Evolutionary conservation across 2,888 invertebrate genomes (phyloP), one percentile per base, ranked within the genome.

Genomic region (Stegophylla sp.): DNA sequence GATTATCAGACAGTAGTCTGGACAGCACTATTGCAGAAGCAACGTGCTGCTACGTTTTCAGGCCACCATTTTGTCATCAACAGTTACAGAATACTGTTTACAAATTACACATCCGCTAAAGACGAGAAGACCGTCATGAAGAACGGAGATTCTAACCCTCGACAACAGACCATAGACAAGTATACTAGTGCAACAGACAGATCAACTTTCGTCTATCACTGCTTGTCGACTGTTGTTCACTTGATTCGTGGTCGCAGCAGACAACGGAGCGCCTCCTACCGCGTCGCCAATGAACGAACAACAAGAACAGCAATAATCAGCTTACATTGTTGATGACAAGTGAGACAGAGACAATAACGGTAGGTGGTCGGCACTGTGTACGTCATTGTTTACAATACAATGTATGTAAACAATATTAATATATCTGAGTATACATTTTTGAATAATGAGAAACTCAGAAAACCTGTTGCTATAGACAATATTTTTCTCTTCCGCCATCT

Each of bases 301-400:
- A 64, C 43, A 64, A 23, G 45, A 64, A 64, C 45, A 45, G 45
- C 45, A 67, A 67, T 26, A 48, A 48, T 43, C 63, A 64, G 20
- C 34, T 64, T 64, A 41, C 20, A 17, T n/a, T n/a, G n/a, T n/a
- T n/a, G n/a, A n/a, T n/a, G n/a, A n/a, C n/a, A n/a, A n/a, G n/a
- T n/a, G n/a, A n/a, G n/a, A n/a, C n/a, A n/a, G n/a, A n/a, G 63
- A 13, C 15, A 53, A 13, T n/a, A 23, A n/a, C 56, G 15, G 34
- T 51, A 28, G n/a, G 53, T n/a, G 67, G 5, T n/a, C 34, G 34
- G 23, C 20, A 13, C 13, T 17, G 61, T 17, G 61, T 34, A 34
- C 61, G 17, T 34, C 34, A 34, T 34, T 34, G 34, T 34, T 34
- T 34, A 34, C 7, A 34, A 7, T 61, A 28, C 17, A 15, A 7